Evolutionary conservation across 2,113 vertebrate species (phyloP), one percentile per base, ranked within the genome.

Genomic region (Madoqua kirkii): DNA sequence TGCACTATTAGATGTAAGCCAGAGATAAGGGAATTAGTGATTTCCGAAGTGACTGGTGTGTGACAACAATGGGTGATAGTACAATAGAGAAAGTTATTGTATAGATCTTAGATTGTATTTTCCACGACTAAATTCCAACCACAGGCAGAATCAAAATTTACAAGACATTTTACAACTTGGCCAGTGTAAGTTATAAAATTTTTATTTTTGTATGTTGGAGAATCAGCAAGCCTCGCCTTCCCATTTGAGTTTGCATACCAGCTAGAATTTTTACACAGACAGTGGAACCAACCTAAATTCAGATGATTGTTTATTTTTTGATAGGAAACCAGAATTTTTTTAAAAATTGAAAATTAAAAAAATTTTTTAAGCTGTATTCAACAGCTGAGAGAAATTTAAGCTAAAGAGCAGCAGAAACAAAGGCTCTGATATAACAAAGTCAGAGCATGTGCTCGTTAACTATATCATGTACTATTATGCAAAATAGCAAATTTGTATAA

Each of bases 401-500:
- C 55, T 95, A 45, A 78, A 95, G 45, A 78, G 54, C 89, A 83
- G 55, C 88, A 86, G 16, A 91, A 91, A 76, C 79, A 95, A 89
- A 84, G 78, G 67, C 45, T 91, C 45, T 62, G 27, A 85, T 74
- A 21, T 10, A 78, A 89, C 71, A 59, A 95, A 84, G 64, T 95
- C 54, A 64, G 55, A 86, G 64, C 45, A 60, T 78, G 23, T 71
- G 29, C 54, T 89, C 84, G 43, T 93, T 78, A 60, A 85, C 55
- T 91, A 54, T 55, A 31, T 62, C 45, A 36, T 55, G 62, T 43
- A 29, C 14, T 59, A 33, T n/a, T 40, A 81, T 64, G 21, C 48
- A 52, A 82, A 82, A n/a, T n/a, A 93, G 62, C 87, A 89, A 76
- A 78, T 54, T 54, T 76, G 43, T 36, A 82, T 50, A 31, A 67